A percentile compares a stretch with the other conserved stretches of the same genome.
phyloP scores from a whole-genome alignment of 64 coral and sea anemone species.

The Orbicella faveolata region DNA sequence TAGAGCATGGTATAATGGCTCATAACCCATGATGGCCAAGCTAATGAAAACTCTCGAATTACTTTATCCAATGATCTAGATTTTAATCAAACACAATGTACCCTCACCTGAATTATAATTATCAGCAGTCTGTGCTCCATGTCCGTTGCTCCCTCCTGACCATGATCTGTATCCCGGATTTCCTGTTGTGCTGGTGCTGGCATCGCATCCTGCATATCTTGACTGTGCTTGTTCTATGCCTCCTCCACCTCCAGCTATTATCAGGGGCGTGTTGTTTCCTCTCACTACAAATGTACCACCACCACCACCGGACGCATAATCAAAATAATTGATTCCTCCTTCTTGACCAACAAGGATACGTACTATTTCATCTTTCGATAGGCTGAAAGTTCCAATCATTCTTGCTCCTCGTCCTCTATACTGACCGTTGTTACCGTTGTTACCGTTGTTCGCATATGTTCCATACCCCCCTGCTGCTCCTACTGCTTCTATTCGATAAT shows the following conservation, averaged over 20 bases:
- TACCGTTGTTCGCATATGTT: no score
- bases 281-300: slow-evolving; percentile 33
- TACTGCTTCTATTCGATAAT: no score
- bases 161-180: slow-evolving; percentile 24
- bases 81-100: not conserved
- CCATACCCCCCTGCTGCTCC: no score
- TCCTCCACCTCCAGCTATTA: slow-evolving; percentile 32
- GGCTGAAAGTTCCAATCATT: slow-evolving; percentile 27
- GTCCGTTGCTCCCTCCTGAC: slow-evolving; percentile 30
- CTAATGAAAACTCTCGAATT: no score
- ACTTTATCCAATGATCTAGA: no score
- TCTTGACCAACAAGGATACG: slow-evolving; percentile 50
- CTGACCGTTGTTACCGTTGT: no score
- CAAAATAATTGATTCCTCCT: slow-evolving; percentile 11
- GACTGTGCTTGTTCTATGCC: not conserved
- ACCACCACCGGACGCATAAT: slow-evolving; percentile 1
- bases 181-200: not conserved
- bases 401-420: slow-evolving; percentile 8
- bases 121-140: slow-evolving; percentile 38
- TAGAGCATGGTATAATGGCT: no score
- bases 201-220: slow-evolving; percentile 21
- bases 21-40: no score
- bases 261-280: not conserved
- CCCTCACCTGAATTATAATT: not conserved
- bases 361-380: not conserved